Conservation (phyloP, 1,140 invertebrate genomes). For the Drosophila parvula region DNA sequence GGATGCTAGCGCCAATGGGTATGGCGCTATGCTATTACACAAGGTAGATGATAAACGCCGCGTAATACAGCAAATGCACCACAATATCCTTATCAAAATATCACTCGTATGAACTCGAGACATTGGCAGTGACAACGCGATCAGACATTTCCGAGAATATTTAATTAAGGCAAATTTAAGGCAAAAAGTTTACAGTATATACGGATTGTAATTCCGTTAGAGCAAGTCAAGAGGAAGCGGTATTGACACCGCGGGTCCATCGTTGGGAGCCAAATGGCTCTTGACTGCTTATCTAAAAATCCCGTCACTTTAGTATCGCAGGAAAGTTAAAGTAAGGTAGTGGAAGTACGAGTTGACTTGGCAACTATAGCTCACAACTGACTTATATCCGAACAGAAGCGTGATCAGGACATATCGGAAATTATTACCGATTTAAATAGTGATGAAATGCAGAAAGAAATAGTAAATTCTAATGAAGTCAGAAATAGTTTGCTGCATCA, state of each 20-base stretch:
- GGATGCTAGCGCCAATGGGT: no score
- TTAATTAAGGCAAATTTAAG: not conserved
- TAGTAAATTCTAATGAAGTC: not conserved
- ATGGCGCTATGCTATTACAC: constrained; percentile 2
- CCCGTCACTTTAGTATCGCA: not conserved
- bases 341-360: not conserved
- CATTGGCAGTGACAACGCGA: not conserved
- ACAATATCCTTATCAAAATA: not conserved
- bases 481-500: not conserved
- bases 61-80: not conserved
- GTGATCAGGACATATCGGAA: not conserved
- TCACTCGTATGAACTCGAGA: not conserved
- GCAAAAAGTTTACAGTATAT: constrained; percentile 3
- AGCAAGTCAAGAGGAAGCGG: not conserved
- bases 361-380: not conserved
- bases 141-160: constrained; percentile 10
- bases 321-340: not conserved
- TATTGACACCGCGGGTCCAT: constrained; percentile 1
- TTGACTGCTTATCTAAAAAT: constrained; percentile 1
- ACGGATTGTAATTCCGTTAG: not conserved
- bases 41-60: not conserved
- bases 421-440: not conserved
- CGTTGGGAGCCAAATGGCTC: constrained; percentile 4
- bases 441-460: not conserved
- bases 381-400: not conserved